A percentile compares a stretch with the other conserved stretches of the same genome.
These are phyloP conservation scores for Drosophila testacea DNA, from an alignment of 2,888 invertebrate genomes.

Conservation along the genomic window DNA sequence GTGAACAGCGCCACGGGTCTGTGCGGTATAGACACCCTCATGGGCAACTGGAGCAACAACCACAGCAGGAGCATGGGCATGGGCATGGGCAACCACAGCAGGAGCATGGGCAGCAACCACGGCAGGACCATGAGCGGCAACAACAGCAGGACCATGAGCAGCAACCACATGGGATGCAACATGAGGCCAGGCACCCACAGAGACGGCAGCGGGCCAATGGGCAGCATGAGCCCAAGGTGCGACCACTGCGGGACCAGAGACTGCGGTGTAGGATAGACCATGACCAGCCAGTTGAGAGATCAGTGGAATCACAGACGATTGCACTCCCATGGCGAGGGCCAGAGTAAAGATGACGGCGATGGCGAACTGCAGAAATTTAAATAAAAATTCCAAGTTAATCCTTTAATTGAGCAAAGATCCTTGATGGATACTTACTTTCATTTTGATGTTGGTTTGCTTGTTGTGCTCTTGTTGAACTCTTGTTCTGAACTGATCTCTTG, in stretches of 20 bases:
- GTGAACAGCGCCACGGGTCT: constrained; percentile 81
- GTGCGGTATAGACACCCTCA: constrained; percentile 81
- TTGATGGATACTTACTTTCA: constrained; percentile 74
- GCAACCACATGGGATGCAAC: constrained; percentile 36
- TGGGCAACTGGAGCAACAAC: constrained; percentile 73
- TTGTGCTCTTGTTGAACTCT: constrained; percentile 74
- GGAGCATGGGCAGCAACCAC: constrained; percentile 48
- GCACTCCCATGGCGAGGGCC: constrained; percentile 82
- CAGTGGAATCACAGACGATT: constrained; percentile 80
- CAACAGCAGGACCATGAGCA: constrained; percentile 46
- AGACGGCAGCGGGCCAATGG: constrained; percentile 58
- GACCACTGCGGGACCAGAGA: constrained; percentile 64
- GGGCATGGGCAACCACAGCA: constrained; percentile 33
- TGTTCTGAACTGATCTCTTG: constrained; percentile 78
- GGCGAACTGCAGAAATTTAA: constrained; percentile 68
- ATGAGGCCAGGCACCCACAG: constrained; percentile 59
- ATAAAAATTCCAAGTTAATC: not conserved
- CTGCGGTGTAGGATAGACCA: constrained; percentile 81
- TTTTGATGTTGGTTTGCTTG: constrained; percentile 55
- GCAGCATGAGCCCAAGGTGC: constrained; percentile 58
- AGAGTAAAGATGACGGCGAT: constrained; percentile 78
- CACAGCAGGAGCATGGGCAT: constrained; percentile 58
- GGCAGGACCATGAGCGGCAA: constrained; percentile 40
- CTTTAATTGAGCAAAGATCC: constrained; percentile 4
- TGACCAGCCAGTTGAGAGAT: constrained; percentile 71